Conservation (phyloP, 2,888 invertebrate species). For the Microplitis manilae region DNA sequence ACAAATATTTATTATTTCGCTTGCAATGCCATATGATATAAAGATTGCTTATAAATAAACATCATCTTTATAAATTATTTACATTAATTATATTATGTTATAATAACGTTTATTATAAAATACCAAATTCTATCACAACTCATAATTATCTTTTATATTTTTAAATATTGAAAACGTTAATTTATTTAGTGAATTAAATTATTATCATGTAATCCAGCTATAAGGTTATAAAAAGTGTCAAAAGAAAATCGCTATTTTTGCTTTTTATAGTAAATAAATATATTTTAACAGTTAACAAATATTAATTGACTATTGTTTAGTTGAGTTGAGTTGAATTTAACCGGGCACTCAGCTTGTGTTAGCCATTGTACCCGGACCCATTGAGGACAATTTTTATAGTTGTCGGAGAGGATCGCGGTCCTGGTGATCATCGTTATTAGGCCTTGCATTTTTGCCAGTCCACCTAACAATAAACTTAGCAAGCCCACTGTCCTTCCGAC, state of each 20-base stretch:
- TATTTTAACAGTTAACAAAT: slow-evolving; percentile 4
- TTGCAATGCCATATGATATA: slow-evolving; percentile 22
- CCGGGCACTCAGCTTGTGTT: no score
- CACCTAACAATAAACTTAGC: no score
- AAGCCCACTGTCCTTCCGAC: no score
- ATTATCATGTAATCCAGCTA: no score
- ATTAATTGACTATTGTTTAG: not conserved
- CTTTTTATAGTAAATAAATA: slow-evolving; percentile 20
- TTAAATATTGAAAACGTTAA: not conserved
- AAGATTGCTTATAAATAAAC: slow-evolving; percentile 23
- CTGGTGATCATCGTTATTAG: no score
- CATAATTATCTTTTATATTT: not conserved
- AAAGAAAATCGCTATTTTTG: slow-evolving; percentile 11
- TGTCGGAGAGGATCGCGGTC: no score
- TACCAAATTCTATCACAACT: not conserved
- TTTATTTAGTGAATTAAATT: not conserved
- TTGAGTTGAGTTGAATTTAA: no score
- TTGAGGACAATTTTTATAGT: no score
- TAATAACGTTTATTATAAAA: not conserved
- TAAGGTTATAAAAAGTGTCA: not conserved
- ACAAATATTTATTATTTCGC: not conserved
- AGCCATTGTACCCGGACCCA: no score
- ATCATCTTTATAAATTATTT: slow-evolving; percentile 12
- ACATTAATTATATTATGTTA: slow-evolving; percentile 6
- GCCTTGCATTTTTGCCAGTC: no score